Evolutionary conservation across 2,888 invertebrate species (phyloP).

Genomic region (Troglohyphantes excavatus): DNA sequence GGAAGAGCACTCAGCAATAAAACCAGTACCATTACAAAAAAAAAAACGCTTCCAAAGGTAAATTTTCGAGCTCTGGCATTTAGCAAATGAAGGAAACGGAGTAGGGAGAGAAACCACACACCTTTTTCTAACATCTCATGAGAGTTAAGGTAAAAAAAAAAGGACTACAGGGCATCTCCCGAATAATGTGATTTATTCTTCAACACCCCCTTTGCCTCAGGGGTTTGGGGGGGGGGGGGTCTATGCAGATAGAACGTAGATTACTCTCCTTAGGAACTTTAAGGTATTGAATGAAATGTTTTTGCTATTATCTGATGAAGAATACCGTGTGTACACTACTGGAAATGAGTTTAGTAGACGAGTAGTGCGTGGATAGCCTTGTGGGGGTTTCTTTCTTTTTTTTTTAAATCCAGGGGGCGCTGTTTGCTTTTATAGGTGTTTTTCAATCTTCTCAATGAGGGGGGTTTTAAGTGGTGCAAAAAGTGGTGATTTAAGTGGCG

Average conservation of each 20-base stretch:
- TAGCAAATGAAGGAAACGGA: conserved; percentile 58
- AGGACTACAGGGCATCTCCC: background rate
- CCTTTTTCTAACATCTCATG: background rate
- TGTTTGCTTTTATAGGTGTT: background rate
- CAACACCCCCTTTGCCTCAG: conserved; percentile 16
- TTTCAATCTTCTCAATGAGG: conserved; percentile 30
- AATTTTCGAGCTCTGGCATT: conserved; percentile 66
- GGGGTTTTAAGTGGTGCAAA: conserved; percentile 34
- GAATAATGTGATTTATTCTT: conserved; percentile 72
- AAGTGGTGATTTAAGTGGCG: conserved; percentile 43
- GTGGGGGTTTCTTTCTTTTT: too few species aligned
- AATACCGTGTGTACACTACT: background rate
- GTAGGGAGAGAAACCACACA: conserved; percentile 7
- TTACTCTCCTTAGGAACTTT: conserved; percentile 68
- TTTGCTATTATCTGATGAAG: conserved; percentile 72
- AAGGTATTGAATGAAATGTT: conserved; percentile 57
- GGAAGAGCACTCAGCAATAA: conserved; percentile 52
- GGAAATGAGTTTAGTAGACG: conserved; percentile 15
- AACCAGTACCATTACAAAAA: conserved; percentile 17
- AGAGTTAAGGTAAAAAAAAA: background rate
- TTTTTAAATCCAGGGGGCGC: background rate
- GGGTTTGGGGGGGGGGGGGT: conserved; percentile 5
- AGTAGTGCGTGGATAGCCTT: background rate
- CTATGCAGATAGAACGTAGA: conserved; percentile 66
- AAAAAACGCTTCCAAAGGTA: conserved; percentile 17